phyloP scores from a whole-genome alignment of 2,888 invertebrate species.

The Dynastes tityus region DNA sequence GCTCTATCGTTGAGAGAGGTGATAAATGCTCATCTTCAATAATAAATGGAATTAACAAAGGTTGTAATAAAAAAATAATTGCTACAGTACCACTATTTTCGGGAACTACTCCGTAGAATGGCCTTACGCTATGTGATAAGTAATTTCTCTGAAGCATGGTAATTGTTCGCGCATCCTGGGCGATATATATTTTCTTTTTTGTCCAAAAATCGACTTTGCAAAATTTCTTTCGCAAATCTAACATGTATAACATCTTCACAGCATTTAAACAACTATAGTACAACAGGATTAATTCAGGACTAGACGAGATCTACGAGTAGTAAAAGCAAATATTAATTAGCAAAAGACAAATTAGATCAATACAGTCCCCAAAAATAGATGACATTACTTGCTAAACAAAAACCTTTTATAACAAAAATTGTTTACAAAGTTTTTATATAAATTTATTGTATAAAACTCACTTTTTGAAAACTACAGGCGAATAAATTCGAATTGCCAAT shows the following conservation, averaged over 20 bases:
- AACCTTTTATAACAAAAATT: too few relatives aligned
- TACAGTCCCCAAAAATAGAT: background rate
- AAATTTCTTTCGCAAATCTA: conserved; percentile 88
- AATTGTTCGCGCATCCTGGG: conserved; percentile 61
- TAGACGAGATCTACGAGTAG: conserved; percentile 60
- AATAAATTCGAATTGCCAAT: too few relatives aligned
- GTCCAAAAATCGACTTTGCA: conserved; percentile 73
- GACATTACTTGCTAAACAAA: too few relatives aligned
- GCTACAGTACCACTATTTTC: conserved; percentile 22
- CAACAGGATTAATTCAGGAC: conserved; percentile 67
- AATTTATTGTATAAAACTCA: too few relatives aligned
- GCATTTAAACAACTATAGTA: conserved; percentile 67
- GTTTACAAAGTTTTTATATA: too few relatives aligned
- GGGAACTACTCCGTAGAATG: conserved; percentile 66
- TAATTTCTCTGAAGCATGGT: conserved; percentile 66
- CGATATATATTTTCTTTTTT: conserved; percentile 67
- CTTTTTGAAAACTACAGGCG: too few relatives aligned
- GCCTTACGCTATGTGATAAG: conserved; percentile 65
- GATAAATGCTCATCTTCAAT: conserved; percentile 82
- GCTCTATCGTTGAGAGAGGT: conserved; percentile 89
- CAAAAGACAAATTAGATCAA: too few relatives aligned
- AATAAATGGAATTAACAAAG: conserved; percentile 13
- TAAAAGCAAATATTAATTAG: too few relatives aligned
- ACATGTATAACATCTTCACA: conserved; percentile 78
- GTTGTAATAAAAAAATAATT: background rate